phyloP scores from a whole-genome alignment of 2,797 vertebrate genomes.

The Xenops minutus region DNA sequence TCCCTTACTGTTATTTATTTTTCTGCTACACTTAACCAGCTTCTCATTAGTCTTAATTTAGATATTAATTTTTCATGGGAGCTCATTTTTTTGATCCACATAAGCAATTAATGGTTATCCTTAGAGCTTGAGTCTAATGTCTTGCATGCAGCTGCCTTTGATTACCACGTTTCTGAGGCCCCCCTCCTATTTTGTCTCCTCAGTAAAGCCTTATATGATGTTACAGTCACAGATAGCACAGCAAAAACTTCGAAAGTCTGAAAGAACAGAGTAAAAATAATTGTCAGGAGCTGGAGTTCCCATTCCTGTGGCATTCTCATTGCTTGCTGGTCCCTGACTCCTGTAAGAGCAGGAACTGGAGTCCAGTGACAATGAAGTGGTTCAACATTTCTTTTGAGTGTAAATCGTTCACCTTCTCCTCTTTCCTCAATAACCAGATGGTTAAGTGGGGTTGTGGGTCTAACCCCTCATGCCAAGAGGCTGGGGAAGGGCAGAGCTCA shows the following conservation, averaged over 20 bases:
- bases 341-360: not conserved
- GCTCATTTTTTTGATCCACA: conserved; percentile 30
- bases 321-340: not conserved
- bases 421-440: not conserved
- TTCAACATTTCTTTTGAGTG: not conserved
- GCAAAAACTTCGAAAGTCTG: conserved; percentile 30
- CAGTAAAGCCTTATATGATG: conserved; percentile 41
- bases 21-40: not conserved
- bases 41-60: conserved; percentile 26
- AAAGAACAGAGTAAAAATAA: conserved; percentile 19
- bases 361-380: not conserved
- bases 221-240: conserved; percentile 38
- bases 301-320: not conserved
- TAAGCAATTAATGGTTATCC: conserved; percentile 45
- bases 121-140: conserved; percentile 18
- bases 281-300: not conserved
- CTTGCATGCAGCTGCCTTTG: conserved; percentile 68
- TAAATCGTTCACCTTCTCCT: not conserved
- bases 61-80: conserved; percentile 28
- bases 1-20: not conserved
- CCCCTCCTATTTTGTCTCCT: conserved; percentile 60
- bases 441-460: not conserved
- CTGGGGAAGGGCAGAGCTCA: not conserved
- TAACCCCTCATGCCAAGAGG: not conserved
- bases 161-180: conserved; percentile 67